phyloP scores from a whole-genome alignment of 2,888 invertebrate species.

The Nomada ruficornis region DNA sequence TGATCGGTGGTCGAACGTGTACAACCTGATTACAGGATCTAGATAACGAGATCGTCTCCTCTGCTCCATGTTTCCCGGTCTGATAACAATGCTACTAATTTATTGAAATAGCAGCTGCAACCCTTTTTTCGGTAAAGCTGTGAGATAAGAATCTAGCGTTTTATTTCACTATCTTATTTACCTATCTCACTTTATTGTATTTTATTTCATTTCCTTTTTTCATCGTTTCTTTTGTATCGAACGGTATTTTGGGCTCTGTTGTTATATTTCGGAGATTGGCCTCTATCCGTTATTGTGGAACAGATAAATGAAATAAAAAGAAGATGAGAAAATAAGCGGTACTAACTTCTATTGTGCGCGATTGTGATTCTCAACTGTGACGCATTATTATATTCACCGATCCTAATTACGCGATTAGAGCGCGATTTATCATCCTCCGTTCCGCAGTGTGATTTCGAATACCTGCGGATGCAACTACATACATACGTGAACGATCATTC shows the following conservation, averaged over 20 bases:
- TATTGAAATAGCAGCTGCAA: too few species aligned
- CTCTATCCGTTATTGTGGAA: too few species aligned
- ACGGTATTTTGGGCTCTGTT: too few species aligned
- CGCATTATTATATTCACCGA: neutral
- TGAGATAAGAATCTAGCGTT: too few species aligned
- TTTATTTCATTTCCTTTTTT: too few species aligned
- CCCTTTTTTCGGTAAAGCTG: too few species aligned
- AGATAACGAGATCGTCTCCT: constrained; percentile 1
- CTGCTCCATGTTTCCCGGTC: neutral
- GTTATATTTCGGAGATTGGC: too few species aligned
- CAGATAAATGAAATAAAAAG: neutral
- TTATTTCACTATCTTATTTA: too few species aligned
- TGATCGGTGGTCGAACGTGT: constrained; percentile 28
- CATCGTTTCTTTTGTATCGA: too few species aligned
- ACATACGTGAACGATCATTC: neutral
- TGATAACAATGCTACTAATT: too few species aligned
- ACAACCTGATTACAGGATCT: constrained; percentile 6
- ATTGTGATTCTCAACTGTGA: constrained; percentile 1
- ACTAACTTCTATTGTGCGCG: neutral
- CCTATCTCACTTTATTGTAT: too few species aligned
- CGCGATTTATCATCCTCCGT: constrained; percentile 1
- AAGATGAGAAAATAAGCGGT: neutral
- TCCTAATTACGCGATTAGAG: constrained; percentile 9
- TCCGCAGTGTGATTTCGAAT: neutral
- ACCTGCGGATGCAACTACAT: neutral